Evolutionary conservation across 1,140 invertebrate species (phyloP).

Genomic region (Drosophila mojavensis): DNA sequence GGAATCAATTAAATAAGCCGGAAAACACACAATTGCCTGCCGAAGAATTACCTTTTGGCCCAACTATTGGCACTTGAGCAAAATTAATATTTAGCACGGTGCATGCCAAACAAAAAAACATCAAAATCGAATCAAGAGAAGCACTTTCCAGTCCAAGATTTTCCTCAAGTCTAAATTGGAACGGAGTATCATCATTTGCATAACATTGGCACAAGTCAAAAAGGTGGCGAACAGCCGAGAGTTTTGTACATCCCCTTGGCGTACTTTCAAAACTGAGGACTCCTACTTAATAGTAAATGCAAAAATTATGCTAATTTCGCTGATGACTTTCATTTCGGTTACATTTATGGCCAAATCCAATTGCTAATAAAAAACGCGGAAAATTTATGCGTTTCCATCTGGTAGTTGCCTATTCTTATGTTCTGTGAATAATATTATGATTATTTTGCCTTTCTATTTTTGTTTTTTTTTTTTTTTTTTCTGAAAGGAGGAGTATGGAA

Average conservation of each 20-base stretch:
- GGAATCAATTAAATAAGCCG: conserved; percentile 60
- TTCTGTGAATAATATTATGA: conserved; percentile 48
- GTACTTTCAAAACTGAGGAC: conserved; percentile 19
- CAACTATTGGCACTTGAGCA: conserved; percentile 61
- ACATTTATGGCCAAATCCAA: conserved; percentile 50
- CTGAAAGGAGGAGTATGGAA: not conserved
- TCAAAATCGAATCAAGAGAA: conserved; percentile 64
- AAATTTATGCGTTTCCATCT: too few species aligned
- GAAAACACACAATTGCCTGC: conserved; percentile 39
- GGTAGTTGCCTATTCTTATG: conserved; percentile 53
- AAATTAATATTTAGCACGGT: conserved; percentile 80
- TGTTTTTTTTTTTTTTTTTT: not conserved
- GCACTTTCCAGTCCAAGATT: not conserved
- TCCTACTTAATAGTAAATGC: conserved; percentile 69
- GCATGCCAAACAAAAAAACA: conserved; percentile 73
- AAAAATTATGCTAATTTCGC: conserved; percentile 75
- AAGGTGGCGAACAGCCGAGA: conserved; percentile 26
- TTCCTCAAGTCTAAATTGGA: conserved; percentile 7
- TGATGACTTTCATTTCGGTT: conserved; percentile 34
- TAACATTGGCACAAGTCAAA: conserved; percentile 83
- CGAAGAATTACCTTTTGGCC: conserved; percentile 22
- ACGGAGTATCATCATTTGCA: conserved; percentile 61
- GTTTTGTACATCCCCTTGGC: conserved; percentile 27
- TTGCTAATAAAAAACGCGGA: not conserved
- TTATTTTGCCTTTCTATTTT: conserved; percentile 19